These are phyloP conservation scores for Creontiades dilutus DNA, from an alignment of 2,888 invertebrate genomes.

Conservation along the genomic window DNA sequence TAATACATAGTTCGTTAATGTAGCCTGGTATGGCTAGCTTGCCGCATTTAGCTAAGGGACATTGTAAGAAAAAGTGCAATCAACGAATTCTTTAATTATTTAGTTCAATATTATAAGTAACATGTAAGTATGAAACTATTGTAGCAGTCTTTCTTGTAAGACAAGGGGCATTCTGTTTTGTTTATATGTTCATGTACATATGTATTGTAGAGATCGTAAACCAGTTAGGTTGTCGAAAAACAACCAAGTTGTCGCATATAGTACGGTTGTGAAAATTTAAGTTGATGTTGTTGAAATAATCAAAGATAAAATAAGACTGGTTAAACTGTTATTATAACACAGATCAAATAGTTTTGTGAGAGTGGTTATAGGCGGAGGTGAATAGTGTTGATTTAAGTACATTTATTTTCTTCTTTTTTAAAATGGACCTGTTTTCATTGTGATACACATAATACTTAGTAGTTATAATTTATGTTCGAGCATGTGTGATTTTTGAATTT, in stretches of 20 bases:
- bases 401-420: constrained; percentile 73
- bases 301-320: constrained; percentile 76
- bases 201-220: constrained; percentile 74
- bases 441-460: constrained; percentile 75
- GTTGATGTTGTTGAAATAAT: constrained; percentile 75
- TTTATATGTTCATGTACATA: constrained; percentile 74
- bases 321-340: constrained; percentile 76
- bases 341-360: constrained; percentile 76
- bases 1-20: constrained; percentile 37
- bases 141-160: constrained; percentile 75
- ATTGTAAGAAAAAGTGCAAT: constrained; percentile 75
- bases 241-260: constrained; percentile 75
- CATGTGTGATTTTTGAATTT: constrained; percentile 72
- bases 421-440: constrained; percentile 75
- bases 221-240: constrained; percentile 74
- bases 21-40: constrained; percentile 63
- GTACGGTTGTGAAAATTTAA: constrained; percentile 75
- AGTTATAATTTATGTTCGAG: constrained; percentile 73
- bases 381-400: constrained; percentile 73
- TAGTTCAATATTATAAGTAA: constrained; percentile 73
- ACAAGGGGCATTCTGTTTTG: constrained; percentile 75
- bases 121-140: constrained; percentile 73
- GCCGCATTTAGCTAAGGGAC: constrained; percentile 73
- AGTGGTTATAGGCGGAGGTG: constrained; percentile 73
- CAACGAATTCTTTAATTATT: constrained; percentile 75